A percentile compares a stretch with the other conserved stretches of the same genome.
Conservation (phyloP, 2,888 invertebrate genomes). For the Tromatobia lineatoria region DNA sequence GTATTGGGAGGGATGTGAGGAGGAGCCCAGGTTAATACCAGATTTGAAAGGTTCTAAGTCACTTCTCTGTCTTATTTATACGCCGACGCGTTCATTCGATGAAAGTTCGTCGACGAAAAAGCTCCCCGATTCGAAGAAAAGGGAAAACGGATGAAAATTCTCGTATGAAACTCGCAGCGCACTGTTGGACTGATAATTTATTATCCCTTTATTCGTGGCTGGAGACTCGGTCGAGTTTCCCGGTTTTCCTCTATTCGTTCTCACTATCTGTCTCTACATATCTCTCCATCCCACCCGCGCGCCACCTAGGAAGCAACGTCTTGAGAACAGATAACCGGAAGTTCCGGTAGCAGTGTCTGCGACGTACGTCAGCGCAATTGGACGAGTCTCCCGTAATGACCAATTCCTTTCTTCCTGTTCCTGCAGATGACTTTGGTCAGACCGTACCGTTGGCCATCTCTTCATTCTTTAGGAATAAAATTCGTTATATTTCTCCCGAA, state of each 20-base stretch:
- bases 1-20: constrained; percentile 33
- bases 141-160: constrained; percentile 53
- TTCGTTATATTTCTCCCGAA: constrained; percentile 44
- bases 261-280: constrained; percentile 26
- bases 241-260: constrained; percentile 27
- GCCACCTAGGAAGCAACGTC: constrained; percentile 35
- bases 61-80: constrained; percentile 27
- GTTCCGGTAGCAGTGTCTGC: constrained; percentile 26
- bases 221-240: constrained; percentile 11
- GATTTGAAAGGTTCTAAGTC: constrained; percentile 53
- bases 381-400: constrained; percentile 50
- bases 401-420: constrained; percentile 44
- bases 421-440: background rate
- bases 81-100: constrained; percentile 29
- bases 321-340: constrained; percentile 52
- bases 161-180: constrained; percentile 46
- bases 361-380: constrained; percentile 16
- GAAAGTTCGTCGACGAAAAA: constrained; percentile 38
- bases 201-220: constrained; percentile 56
- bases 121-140: constrained; percentile 15
- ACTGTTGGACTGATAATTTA: constrained; percentile 63
- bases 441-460: background rate
- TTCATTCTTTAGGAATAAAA: constrained; percentile 18
- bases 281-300: constrained; percentile 19
- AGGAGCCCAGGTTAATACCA: constrained; percentile 37